Evolutionary conservation across 2,888 invertebrate species (phyloP).

Genomic region (Lissonota sp.): DNA sequence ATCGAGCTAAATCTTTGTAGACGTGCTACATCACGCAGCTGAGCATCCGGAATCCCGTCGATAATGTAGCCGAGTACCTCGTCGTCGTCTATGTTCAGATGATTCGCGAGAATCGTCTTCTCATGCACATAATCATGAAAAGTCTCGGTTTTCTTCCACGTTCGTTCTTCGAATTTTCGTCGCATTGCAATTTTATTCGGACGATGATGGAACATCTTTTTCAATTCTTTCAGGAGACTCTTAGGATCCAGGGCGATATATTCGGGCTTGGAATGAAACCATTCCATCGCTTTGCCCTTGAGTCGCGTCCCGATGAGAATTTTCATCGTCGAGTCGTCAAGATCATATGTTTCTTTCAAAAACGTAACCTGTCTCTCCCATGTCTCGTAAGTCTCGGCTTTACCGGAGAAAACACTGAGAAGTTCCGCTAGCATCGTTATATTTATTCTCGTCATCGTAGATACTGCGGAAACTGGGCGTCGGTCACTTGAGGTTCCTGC

Average conservation of each 20-base stretch:
- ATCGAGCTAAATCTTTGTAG: conserved; percentile 2
- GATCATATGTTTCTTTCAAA: conserved; percentile 15
- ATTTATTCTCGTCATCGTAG: conserved; percentile 22
- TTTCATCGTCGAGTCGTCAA: conserved; percentile 25
- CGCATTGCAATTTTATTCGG: conserved; percentile 28
- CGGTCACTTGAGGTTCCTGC: not conserved
- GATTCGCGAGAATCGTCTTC: conserved; percentile 45
- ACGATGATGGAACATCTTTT: conserved; percentile 22
- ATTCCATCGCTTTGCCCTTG: conserved; percentile 31
- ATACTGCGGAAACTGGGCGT: not conserved
- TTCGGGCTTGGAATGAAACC: conserved; percentile 39
- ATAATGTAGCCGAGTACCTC: conserved; percentile 41
- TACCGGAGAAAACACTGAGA: conserved; percentile 18
- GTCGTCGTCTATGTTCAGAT: conserved; percentile 6
- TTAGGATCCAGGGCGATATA: conserved; percentile 5
- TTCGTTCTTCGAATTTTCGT: conserved; percentile 25
- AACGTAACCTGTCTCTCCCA: conserved; percentile 45
- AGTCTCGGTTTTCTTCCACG: not conserved
- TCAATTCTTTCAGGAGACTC: not conserved
- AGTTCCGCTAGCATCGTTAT: conserved; percentile 28
- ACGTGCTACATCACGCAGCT: conserved; percentile 29
- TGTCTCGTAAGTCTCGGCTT: conserved; percentile 29
- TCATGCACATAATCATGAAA: conserved; percentile 14
- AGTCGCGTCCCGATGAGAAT: conserved; percentile 37
- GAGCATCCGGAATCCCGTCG: conserved; percentile 35